Evolutionary conservation across 2,888 invertebrate species (phyloP).

Genomic region (Cheilosia vulpina): DNA sequence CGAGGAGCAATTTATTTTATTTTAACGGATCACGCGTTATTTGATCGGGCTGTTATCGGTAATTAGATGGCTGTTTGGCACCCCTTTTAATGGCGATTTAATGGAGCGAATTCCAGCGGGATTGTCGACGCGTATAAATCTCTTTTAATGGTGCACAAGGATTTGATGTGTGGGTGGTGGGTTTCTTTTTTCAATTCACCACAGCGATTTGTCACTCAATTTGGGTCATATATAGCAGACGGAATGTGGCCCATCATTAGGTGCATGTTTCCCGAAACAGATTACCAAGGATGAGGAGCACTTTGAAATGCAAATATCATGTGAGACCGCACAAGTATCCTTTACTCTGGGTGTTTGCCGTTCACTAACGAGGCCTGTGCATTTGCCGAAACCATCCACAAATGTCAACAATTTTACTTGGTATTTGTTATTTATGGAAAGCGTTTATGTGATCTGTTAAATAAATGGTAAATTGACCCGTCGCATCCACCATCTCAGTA

Average conservation of each 20-base stretch:
- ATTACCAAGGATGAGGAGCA: neutral
- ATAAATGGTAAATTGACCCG: constrained; percentile 11
- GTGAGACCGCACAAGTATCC: constrained; percentile 4
- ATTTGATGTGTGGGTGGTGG: constrained; percentile 2
- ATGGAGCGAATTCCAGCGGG: constrained; percentile 55
- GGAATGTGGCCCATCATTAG: neutral
- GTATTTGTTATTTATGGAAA: constrained; percentile 50
- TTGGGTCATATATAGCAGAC: neutral
- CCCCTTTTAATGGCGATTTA: constrained; percentile 65
- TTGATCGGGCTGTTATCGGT: constrained; percentile 60
- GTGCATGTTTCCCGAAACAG: neutral
- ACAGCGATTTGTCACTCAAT: constrained; percentile 33
- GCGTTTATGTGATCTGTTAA: constrained; percentile 30
- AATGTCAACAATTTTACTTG: constrained; percentile 50
- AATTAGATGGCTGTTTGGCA: constrained; percentile 70
- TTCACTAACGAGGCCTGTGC: constrained; percentile 15
- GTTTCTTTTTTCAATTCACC: constrained; percentile 10
- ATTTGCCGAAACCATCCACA: constrained; percentile 23
- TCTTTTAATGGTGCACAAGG: constrained; percentile 50
- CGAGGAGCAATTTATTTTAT: constrained; percentile 53
- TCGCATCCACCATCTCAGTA: neutral
- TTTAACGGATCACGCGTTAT: constrained; percentile 64
- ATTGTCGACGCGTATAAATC: constrained; percentile 56
- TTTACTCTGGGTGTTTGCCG: constrained; percentile 14
- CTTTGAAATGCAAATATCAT: constrained; percentile 36